These are phyloP conservation scores for Scaptomyza flava DNA, from an alignment of 2,888 invertebrate species.

Conservation along the genomic window DNA sequence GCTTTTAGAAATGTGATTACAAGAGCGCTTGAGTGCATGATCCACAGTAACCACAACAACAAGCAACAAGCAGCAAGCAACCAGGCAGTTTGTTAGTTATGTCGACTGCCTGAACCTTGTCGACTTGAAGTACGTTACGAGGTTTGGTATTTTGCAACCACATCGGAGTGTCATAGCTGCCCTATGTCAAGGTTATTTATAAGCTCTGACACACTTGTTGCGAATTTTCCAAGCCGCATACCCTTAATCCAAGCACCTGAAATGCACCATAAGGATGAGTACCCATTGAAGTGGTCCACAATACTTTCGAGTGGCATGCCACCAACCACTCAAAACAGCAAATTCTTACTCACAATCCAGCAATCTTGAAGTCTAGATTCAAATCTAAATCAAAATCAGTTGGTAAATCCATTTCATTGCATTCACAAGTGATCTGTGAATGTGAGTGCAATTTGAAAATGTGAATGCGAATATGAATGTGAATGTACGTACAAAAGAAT, in stretches of 20 bases:
- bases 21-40: slow-evolving; percentile 66
- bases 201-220: slow-evolving; percentile 64
- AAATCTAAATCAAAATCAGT: slow-evolving; percentile 32
- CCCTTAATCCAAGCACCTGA: slow-evolving; percentile 14
- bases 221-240: slow-evolving; percentile 16
- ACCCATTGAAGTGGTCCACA: slow-evolving; percentile 20
- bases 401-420: slow-evolving; percentile 22
- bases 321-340: slow-evolving; percentile 1
- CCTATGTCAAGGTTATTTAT: slow-evolving; percentile 71
- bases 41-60: slow-evolving; percentile 43
- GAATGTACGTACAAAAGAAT: slow-evolving; percentile 30
- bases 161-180: slow-evolving; percentile 5
- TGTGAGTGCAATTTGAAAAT: slow-evolving; percentile 7
- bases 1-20: slow-evolving; percentile 71
- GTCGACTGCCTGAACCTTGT: slow-evolving; percentile 8
- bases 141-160: slow-evolving; percentile 2
- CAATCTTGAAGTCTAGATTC: slow-evolving; percentile 12
- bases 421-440: slow-evolving; percentile 24
- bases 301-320: slow-evolving; percentile 33
- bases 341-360: slow-evolving; percentile 5
- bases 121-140: slow-evolving; percentile 11
- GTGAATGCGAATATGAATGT: neutral
- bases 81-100: neutral
- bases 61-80: neutral
- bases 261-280: slow-evolving; percentile 44